phyloP scores from a whole-genome alignment of 2,888 invertebrate species.

The Listrodromus nycthemerus region DNA sequence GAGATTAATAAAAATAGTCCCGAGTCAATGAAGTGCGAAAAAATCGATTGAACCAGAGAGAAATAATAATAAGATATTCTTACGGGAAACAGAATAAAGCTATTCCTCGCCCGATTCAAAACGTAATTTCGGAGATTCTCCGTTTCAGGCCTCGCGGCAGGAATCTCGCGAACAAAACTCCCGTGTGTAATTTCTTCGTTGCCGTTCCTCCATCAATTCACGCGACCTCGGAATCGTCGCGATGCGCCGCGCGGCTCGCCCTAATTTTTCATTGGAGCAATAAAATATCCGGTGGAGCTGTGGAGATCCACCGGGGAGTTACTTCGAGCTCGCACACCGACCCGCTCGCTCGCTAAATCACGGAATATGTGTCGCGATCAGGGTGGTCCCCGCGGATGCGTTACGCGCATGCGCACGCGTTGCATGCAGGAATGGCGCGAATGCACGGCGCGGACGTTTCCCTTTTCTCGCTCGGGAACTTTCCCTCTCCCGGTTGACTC shows the following conservation, averaged over 20 bases:
- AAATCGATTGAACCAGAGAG: not conserved
- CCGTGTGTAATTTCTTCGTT: conserved; percentile 17
- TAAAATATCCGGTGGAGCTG: conserved; percentile 54
- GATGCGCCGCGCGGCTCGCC: conserved; percentile 29
- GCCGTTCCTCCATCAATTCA: conserved; percentile 10
- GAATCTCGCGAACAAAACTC: not conserved
- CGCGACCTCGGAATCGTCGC: conserved; percentile 33
- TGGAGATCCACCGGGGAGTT: conserved; percentile 12
- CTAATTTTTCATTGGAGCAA: conserved; percentile 68
- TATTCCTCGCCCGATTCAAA: not conserved
- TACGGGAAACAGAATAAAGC: not conserved
- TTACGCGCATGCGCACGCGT: conserved; percentile 20
- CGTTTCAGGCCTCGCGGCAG: not conserved
- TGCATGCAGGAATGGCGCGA: conserved; percentile 35
- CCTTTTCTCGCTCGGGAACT: conserved; percentile 46
- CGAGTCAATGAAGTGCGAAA: no score
- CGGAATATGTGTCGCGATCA: conserved; percentile 67
- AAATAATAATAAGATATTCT: not conserved
- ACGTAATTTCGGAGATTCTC: not conserved
- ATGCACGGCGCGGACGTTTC: conserved; percentile 47
- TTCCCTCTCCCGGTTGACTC: conserved; percentile 18
- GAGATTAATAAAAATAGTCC: no score
- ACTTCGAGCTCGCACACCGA: conserved; percentile 34
- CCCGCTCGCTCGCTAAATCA: conserved; percentile 64
- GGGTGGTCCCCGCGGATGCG: conserved; percentile 68